Percentiles rank a stretch among this genome's conserved stretches.
phyloP scores from a whole-genome alignment of 1,140 invertebrate genomes.

The Plectrocnemia conspersa region DNA sequence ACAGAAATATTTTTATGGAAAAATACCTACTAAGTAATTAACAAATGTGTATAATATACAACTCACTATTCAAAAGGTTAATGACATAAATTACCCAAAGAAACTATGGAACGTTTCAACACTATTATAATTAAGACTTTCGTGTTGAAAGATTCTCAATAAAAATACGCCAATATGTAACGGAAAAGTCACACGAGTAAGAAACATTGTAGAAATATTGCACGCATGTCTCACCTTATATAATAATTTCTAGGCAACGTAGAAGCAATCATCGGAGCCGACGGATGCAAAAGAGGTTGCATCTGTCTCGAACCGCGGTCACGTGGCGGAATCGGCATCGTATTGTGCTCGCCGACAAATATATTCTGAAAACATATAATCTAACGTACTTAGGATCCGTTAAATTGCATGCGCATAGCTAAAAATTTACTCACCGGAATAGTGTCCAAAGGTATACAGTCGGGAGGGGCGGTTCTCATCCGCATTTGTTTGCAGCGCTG shows the following conservation, averaged over 20 bases:
- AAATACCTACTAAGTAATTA: too few relatives aligned
- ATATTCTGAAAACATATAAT: constrained; percentile 18
- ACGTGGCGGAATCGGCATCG: neutral
- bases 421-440: constrained; percentile 40
- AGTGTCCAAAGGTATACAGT: constrained; percentile 45
- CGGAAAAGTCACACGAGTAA: neutral
- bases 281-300: constrained; percentile 27
- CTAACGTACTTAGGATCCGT: neutral
- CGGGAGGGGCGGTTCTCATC: constrained; percentile 20
- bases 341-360: constrained; percentile 11
- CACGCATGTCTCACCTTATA: neutral
- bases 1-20: too few relatives aligned
- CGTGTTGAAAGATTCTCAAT: too few relatives aligned
- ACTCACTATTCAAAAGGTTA: too few relatives aligned
- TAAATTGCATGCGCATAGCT: neutral
- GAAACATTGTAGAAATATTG: neutral
- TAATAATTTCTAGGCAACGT: constrained; percentile 31
- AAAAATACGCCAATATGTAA: too few relatives aligned
- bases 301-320: constrained; percentile 13
- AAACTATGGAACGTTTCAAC: too few relatives aligned
- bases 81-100: too few relatives aligned
- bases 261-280: neutral
- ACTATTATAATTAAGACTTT: neutral
- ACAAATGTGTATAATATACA: too few relatives aligned
- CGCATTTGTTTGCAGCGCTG: constrained; percentile 42